phyloP scores from a whole-genome alignment of 1,140 invertebrate species.

The Limonius californicus region DNA sequence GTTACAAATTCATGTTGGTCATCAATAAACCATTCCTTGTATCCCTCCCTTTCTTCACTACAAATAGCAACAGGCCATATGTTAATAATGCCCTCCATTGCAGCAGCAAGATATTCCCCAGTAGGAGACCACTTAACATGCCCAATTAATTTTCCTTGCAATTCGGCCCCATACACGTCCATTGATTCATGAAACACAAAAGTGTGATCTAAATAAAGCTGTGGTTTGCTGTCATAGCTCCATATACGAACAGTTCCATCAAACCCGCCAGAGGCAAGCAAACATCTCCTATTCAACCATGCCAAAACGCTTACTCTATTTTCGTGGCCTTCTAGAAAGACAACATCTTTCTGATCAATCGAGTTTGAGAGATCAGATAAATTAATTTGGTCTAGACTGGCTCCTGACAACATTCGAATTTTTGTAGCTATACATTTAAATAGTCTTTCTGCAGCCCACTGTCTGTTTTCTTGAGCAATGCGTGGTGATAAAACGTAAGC shows the following conservation, averaged over 20 bases:
- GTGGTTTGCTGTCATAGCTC: slow-evolving; percentile 48
- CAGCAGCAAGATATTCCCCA: slow-evolving; percentile 55
- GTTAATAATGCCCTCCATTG: slow-evolving; percentile 58
- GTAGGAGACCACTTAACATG: slow-evolving; percentile 54
- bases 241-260: slow-evolving; percentile 66
- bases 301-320: slow-evolving; percentile 47
- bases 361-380: slow-evolving; percentile 50
- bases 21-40: slow-evolving; percentile 44
- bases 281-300: slow-evolving; percentile 48
- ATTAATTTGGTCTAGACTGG: slow-evolving; percentile 43
- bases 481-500: slow-evolving; percentile 58
- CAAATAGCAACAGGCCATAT: slow-evolving; percentile 47
- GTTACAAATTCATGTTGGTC: slow-evolving; percentile 52
- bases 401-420: slow-evolving; percentile 35
- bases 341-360: slow-evolving; percentile 46
- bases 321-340: slow-evolving; percentile 55
- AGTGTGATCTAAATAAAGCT: slow-evolving; percentile 52
- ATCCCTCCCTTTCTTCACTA: slow-evolving; percentile 19
- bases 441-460: slow-evolving; percentile 62
- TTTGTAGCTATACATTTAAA: slow-evolving; percentile 44
- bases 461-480: slow-evolving; percentile 49
- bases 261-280: slow-evolving; percentile 58
- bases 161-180: slow-evolving; percentile 51
- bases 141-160: slow-evolving; percentile 52
- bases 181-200: slow-evolving; percentile 56